These are phyloP conservation scores for Gorsachius magnificus DNA, from an alignment of 2,797 vertebrate species.

Conservation along the genomic window DNA sequence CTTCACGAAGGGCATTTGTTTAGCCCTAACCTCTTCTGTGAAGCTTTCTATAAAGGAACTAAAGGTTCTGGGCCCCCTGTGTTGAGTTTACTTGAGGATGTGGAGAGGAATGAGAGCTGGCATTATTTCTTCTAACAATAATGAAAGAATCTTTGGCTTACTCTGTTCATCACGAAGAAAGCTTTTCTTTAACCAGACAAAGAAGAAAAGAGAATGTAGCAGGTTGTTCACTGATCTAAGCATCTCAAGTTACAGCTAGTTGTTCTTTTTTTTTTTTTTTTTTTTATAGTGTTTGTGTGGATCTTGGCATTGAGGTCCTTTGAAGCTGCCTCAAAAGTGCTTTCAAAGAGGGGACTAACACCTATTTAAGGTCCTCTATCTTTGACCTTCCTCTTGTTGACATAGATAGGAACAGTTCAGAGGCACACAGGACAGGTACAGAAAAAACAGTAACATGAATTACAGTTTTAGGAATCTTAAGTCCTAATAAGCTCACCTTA, in stretches of 20 bases:
- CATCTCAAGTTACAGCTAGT: conserved; percentile 47
- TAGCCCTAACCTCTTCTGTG: conserved; percentile 49
- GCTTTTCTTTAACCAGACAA: conserved; percentile 50
- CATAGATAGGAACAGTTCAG: conserved; percentile 25
- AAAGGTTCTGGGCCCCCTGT: conserved; percentile 43
- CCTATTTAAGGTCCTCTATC: conserved; percentile 35
- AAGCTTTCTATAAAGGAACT: conserved; percentile 32
- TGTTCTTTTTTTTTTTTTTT: not conserved
- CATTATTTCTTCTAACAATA: conserved; percentile 56
- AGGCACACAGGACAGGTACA: not conserved
- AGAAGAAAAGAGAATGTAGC: conserved; percentile 46
- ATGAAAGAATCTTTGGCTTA: conserved; percentile 57
- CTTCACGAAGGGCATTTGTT: conserved; percentile 30
- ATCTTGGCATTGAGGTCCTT: conserved; percentile 38
- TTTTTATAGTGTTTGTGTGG: conserved; percentile 20
- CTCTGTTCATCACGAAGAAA: conserved; percentile 15
- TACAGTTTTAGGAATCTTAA: not conserved
- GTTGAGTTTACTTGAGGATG: conserved; percentile 54
- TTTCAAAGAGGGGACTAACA: conserved; percentile 43
- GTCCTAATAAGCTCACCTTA: not conserved
- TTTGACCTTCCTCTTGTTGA: conserved; percentile 41
- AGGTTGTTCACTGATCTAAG: conserved; percentile 56
- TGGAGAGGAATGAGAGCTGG: conserved; percentile 32
- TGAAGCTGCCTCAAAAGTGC: conserved; percentile 41
- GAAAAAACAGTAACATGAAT: not conserved